Conservation (phyloP, 1,140 invertebrate genomes). For the Sipha flava region DNA sequence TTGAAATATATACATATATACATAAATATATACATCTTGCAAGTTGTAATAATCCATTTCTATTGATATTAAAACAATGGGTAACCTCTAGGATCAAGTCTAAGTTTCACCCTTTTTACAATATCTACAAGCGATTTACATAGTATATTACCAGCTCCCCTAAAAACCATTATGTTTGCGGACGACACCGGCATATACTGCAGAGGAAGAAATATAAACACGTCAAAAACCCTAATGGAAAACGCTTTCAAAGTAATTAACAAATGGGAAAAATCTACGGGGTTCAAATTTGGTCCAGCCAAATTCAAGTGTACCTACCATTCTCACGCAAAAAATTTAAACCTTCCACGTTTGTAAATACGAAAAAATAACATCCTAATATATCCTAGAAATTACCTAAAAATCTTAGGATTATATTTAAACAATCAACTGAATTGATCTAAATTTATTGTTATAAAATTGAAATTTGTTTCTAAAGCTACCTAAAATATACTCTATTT, state of each 20-base stretch:
- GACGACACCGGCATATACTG: not conserved
- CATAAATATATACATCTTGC: too few species aligned
- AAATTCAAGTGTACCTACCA: not conserved
- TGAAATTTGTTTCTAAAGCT: too few species aligned
- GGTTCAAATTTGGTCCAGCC: not conserved
- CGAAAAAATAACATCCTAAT: not conserved
- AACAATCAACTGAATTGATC: not conserved
- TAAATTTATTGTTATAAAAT: too few species aligned
- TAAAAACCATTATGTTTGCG: not conserved
- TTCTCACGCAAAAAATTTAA: not conserved
- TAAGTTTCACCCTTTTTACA: too few species aligned
- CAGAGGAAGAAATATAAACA: too few species aligned
- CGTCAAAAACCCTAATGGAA: not conserved
- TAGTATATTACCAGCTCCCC: not conserved
- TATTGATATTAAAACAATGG: too few species aligned
- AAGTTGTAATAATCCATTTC: too few species aligned
- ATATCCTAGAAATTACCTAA: not conserved
- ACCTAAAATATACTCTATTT: too few species aligned
- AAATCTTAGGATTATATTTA: not conserved
- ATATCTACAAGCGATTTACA: too few species aligned
- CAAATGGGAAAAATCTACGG: not conserved
- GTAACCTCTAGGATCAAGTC: too few species aligned
- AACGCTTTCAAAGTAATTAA: not conserved
- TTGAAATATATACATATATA: too few species aligned
- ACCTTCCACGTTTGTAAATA: not conserved